Conservation (phyloP, 2,113 vertebrate species). For the Columbina picui region DNA sequence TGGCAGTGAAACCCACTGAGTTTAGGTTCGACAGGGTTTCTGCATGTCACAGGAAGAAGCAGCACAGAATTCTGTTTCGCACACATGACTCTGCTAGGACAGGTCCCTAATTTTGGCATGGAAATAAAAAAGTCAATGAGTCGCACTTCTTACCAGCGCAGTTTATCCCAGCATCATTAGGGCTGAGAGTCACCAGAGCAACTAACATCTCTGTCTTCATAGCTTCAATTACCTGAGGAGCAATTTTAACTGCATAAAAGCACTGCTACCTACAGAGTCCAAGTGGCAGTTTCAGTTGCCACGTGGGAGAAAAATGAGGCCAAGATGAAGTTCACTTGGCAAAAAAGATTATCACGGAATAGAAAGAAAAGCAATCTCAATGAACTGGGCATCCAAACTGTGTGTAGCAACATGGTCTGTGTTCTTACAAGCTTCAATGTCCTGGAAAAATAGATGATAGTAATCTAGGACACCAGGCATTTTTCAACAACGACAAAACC, state of each 20-base stretch:
- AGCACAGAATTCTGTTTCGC: not conserved
- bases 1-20: not conserved
- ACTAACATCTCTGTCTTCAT: not conserved
- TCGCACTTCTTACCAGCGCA: not conserved
- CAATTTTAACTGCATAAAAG: not conserved
- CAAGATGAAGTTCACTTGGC: not conserved
- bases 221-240: not conserved
- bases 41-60: not conserved
- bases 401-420: not conserved
- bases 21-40: not conserved
- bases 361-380: not conserved
- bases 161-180: not conserved
- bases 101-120: not conserved
- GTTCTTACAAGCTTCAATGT: not conserved
- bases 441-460: not conserved
- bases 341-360: not conserved
- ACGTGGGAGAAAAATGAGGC: not conserved
- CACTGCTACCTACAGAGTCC: not conserved
- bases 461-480: not conserved
- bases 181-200: not conserved
- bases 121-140: not conserved
- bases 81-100: not conserved
- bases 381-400: not conserved
- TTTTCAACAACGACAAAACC: not conserved
- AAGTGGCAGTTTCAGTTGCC: not conserved